Conservation (phyloP, 2,888 invertebrate species). For the Pinctada fucata region DNA sequence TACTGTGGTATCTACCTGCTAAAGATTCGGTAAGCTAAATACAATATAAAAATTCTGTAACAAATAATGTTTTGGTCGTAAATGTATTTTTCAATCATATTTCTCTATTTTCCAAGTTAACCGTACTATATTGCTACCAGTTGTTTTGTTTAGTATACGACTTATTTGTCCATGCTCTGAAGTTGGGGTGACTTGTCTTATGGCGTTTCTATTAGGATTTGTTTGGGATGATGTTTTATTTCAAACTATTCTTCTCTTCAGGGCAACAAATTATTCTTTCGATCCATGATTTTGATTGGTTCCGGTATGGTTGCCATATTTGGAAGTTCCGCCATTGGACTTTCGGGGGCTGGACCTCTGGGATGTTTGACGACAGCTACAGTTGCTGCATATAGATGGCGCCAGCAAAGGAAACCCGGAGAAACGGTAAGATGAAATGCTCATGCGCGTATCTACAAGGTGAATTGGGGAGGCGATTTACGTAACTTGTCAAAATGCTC, state of each 20-base stretch:
- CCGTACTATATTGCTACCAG: no score
- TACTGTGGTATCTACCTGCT: slow-evolving; percentile 85
- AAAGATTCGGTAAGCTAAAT: slow-evolving; percentile 57
- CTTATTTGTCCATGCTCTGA: no score
- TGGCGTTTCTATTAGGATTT: neutral
- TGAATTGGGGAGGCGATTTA: no score
- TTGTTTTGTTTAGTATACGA: no score
- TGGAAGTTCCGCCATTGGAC: slow-evolving; percentile 50
- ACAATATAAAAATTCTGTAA: neutral
- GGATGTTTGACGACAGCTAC: slow-evolving; percentile 79
- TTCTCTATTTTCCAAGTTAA: neutral
- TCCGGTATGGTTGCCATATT: slow-evolving; percentile 81
- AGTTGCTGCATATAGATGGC: slow-evolving; percentile 75
- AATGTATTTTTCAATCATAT: neutral
- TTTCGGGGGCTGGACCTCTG: slow-evolving; percentile 82
- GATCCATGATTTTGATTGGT: slow-evolving; percentile 88
- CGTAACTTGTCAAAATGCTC: no score
- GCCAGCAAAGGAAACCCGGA: slow-evolving; percentile 59
- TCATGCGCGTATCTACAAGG: no score
- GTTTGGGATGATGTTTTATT: neutral
- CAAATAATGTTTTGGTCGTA: neutral
- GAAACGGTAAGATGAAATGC: slow-evolving; percentile 47
- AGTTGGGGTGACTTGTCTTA: no score
- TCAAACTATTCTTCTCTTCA: slow-evolving; percentile 28
- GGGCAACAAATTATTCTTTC: slow-evolving; percentile 49